phyloP scores from a whole-genome alignment of 2,888 invertebrate species.

The Chymomyza caudatula region DNA sequence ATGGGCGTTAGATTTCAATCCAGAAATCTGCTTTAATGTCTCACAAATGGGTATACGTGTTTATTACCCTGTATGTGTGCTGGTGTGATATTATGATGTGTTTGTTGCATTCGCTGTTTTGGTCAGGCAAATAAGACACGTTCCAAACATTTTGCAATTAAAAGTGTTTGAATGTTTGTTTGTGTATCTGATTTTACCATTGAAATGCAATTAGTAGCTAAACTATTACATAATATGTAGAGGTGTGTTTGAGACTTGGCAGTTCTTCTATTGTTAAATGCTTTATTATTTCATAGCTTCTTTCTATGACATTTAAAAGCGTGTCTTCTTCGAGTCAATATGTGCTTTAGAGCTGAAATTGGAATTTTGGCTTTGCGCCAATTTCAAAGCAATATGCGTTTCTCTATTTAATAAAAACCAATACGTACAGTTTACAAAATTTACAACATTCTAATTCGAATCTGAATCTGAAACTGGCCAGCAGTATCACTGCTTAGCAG shows the following conservation, averaged over 20 bases:
- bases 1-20: slow-evolving; percentile 31
- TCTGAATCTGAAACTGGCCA: no score
- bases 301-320: no score
- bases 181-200: not conserved
- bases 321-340: no score
- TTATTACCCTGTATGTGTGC: slow-evolving; percentile 20
- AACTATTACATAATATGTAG: not conserved
- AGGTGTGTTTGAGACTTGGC: not conserved
- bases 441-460: no score
- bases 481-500: no score
- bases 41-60: slow-evolving; percentile 50
- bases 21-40: slow-evolving; percentile 43
- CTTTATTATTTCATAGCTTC: not conserved
- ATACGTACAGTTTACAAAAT: no score
- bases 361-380: no score
- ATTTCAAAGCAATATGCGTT: no score
- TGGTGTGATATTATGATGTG: not conserved
- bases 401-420: no score
- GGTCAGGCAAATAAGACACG: not conserved
- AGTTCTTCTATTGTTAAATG: not conserved
- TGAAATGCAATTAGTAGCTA: slow-evolving; percentile 17
- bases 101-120: not conserved
- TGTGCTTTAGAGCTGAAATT: no score
- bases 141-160: slow-evolving; percentile 1
- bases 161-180: not conserved